phyloP scores from a whole-genome alignment of 1,140 invertebrate species.

The Lepidurus apus region DNA sequence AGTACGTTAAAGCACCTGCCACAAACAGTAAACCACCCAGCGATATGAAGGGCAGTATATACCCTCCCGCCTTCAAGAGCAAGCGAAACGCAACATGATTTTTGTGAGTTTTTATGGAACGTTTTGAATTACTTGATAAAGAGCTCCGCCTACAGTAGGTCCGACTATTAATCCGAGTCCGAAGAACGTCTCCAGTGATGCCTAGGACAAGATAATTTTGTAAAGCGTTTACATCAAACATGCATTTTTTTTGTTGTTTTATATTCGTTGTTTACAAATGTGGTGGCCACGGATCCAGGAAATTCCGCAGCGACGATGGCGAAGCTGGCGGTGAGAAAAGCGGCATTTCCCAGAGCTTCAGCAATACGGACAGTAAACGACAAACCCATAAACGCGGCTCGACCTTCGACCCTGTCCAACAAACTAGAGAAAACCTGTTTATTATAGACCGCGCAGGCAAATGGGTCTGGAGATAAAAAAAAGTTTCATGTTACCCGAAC shows the following conservation, averaged over 20 bases:
- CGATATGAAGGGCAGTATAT: conserved; percentile 76
- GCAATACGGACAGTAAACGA: conserved; percentile 80
- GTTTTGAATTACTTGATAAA: conserved; percentile 57
- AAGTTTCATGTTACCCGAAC: conserved; percentile 60
- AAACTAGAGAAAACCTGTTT: conserved; percentile 52
- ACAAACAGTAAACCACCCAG: conserved; percentile 69
- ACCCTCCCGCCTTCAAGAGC: conserved; percentile 57
- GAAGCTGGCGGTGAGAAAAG: conserved; percentile 85
- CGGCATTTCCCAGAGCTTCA: conserved; percentile 88
- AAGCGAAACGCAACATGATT: background rate
- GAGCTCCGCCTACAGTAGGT: conserved; percentile 72
- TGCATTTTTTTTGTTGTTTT: conserved; percentile 15
- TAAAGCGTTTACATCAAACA: conserved; percentile 23
- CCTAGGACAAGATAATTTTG: conserved; percentile 48
- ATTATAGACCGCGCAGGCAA: background rate
- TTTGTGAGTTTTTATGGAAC: background rate
- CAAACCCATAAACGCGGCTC: conserved; percentile 72
- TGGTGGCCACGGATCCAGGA: conserved; percentile 78
- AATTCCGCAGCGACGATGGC: conserved; percentile 92
- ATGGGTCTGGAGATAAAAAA: background rate
- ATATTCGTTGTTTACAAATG: conserved; percentile 64
- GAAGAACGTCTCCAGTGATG: conserved; percentile 80
- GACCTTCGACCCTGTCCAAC: conserved; percentile 72
- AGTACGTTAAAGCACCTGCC: conserved; percentile 65
- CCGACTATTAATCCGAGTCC: conserved; percentile 81